A percentile compares a stretch with the other conserved stretches of the same genome.
Evolutionary conservation across 2,888 invertebrate species (phyloP).

Genomic region (Leptura quadrifasciata): DNA sequence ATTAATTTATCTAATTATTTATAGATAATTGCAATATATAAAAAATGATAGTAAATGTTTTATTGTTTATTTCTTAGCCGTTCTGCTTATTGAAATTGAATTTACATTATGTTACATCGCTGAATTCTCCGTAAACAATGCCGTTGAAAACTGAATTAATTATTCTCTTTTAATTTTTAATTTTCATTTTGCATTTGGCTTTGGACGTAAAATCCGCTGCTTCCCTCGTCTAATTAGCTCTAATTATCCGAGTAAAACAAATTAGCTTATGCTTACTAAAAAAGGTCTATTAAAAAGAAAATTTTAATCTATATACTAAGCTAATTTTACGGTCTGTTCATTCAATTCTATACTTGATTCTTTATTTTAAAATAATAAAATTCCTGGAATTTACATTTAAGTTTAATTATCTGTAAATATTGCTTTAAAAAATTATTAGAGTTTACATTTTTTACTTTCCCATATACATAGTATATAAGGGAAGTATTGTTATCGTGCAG

Average conservation of each 20-base stretch:
- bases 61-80: too few relatives aligned
- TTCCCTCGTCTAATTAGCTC: neutral
- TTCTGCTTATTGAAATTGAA: neutral
- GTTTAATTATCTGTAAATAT: too few relatives aligned
- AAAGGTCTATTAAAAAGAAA: neutral
- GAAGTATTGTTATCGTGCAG: too few relatives aligned
- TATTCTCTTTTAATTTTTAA: conserved; percentile 1
- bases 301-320: neutral
- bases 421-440: too few relatives aligned
- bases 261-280: conserved; percentile 1
- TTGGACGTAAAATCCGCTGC: neutral
- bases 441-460: too few relatives aligned
- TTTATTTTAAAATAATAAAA: neutral
- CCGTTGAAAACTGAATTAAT: neutral
- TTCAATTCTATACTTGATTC: too few relatives aligned
- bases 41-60: too few relatives aligned
- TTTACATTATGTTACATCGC: neutral
- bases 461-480: too few relatives aligned
- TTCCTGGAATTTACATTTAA: neutral
- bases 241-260: neutral
- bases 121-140: neutral
- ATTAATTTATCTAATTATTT: too few relatives aligned
- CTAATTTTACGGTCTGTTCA: too few relatives aligned
- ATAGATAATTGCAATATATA: too few relatives aligned
- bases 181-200: conserved; percentile 2